Percentiles rank a stretch among this genome's conserved stretches.
phyloP scores from a whole-genome alignment of 2,888 invertebrate species.

The Heliconius ethilla region DNA sequence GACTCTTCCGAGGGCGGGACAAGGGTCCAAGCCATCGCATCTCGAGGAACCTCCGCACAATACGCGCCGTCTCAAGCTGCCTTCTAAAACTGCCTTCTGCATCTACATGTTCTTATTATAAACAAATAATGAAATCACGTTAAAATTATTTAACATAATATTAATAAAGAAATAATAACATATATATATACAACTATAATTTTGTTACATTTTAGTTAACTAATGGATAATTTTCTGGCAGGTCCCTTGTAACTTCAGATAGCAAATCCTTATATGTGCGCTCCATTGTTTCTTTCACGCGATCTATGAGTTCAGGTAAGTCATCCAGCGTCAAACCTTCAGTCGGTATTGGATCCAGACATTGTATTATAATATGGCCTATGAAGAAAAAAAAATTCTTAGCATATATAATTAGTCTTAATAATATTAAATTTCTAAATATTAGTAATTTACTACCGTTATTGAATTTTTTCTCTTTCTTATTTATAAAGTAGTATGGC shows the following conservation, averaged over 20 bases:
- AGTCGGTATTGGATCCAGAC: conserved; percentile 79
- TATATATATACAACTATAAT: neutral
- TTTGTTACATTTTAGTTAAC: conserved; percentile 32
- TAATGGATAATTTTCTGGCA: conserved; percentile 75
- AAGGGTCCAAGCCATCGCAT: no score
- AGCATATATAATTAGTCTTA: neutral
- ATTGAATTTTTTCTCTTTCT: conserved; percentile 74
- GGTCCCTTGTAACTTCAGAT: conserved; percentile 70
- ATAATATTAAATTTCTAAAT: no score
- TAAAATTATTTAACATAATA: no score
- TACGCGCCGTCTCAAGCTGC: no score
- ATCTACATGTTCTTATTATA: no score
- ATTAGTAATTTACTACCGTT: conserved; percentile 60
- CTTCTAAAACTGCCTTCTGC: no score
- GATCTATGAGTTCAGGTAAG: conserved; percentile 75
- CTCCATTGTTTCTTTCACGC: conserved; percentile 75
- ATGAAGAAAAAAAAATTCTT: conserved; percentile 49
- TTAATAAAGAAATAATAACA: neutral
- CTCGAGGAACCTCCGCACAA: no score
- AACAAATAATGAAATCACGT: no score
- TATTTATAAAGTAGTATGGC: conserved; percentile 83
- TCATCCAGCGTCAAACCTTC: conserved; percentile 74
- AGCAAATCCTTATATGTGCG: conserved; percentile 74
- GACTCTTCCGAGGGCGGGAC: no score
- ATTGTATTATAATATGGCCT: conserved; percentile 80